Base-by-base conservation (phyloP, 2,888 invertebrate genomes). In the Crossocerus cetratus region DNA sequence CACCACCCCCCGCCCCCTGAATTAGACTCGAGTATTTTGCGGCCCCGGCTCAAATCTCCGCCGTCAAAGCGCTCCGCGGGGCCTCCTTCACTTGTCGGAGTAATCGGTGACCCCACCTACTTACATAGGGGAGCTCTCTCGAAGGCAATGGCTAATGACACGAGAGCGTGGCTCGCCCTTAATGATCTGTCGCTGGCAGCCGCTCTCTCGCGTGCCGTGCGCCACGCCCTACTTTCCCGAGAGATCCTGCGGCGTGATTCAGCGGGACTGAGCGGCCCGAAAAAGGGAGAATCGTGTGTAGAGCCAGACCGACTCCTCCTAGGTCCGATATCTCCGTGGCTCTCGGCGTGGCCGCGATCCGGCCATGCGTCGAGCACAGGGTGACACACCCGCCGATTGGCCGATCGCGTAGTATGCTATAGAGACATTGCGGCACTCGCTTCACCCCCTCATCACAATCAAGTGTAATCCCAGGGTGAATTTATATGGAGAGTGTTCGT, bases 341-440 rank as follows among this genome's bases (percentile, higher is more conserved):
- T 44, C 62, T 53, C 53, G 43, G 59, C 42, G 56, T 63, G 16
- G 16, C 56, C n/a, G 60, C 56, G 58, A 67, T 49, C 49, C n/a
- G 56, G 43, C 73, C 77, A 80, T 80, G 75, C 71, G 77, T 80
- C 77, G 71, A 77, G 75, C 69, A 71, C 69, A 75, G 73, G 74
- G 43, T 78, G 81, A 81, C 81, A 81, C 81, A 76, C 76, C 81
- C 81, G 76, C 74, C 65, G 76, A 70, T 80, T 79, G 78, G 74
- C 67, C 72, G 72, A 66, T 72, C 69, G 66, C 60, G 57, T 16
- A 16, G n/a, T 69, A 77, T 72, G 73, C 78, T 80, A 80, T 65
- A 80, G 80, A 80, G 76, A 72, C 64, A 80, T 77, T 80, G 80
- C 80, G 68, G 80, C 57, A 78, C 67, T 58, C 57, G 63, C 23